Percentiles rank a stretch among this genome's conserved stretches.
phyloP scores from a whole-genome alignment of 1,140 invertebrate species.

The Bombus waltoni region DNA sequence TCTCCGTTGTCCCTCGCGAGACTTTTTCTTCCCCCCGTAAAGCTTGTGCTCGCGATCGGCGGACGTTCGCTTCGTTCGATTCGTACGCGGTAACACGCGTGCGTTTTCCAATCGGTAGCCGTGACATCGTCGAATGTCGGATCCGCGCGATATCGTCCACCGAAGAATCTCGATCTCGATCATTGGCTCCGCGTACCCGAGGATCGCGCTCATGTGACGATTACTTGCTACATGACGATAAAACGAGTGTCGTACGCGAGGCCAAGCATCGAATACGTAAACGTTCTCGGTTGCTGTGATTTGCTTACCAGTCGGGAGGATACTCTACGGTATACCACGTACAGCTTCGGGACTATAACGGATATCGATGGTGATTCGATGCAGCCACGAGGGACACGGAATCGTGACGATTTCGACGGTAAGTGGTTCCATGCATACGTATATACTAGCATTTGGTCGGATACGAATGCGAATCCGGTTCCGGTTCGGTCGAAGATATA shows the following conservation, averaged over 20 bases:
- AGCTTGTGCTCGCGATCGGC: not conserved
- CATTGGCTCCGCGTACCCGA: slow-evolving; percentile 4
- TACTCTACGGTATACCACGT: slow-evolving; percentile 1
- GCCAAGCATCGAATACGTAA: not conserved
- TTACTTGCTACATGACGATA: not conserved
- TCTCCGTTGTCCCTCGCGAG: slow-evolving; percentile 44
- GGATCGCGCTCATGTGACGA: slow-evolving; percentile 6
- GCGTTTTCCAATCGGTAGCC: not conserved
- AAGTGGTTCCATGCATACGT: slow-evolving; percentile 7
- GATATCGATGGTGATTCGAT: slow-evolving; percentile 23
- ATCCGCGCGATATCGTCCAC: not conserved
- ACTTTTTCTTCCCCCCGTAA: not conserved
- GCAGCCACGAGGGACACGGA: not conserved
- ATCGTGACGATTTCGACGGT: slow-evolving; percentile 7
- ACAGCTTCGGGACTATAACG: not conserved
- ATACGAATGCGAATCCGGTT: not conserved
- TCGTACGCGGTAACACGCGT: not conserved
- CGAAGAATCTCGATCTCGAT: slow-evolving; percentile 24
- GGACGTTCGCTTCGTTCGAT: not conserved
- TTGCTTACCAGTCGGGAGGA: not conserved
- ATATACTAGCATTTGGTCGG: not conserved
- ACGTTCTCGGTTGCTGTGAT: slow-evolving; percentile 14
- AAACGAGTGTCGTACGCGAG: slow-evolving; percentile 6
- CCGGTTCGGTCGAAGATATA: not conserved
- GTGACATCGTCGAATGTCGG: slow-evolving; percentile 28